Evolutionary conservation across 2,888 invertebrate species (phyloP), one percentile per base, ranked within the genome.

Genomic region (Chymomyza procnemis): DNA sequence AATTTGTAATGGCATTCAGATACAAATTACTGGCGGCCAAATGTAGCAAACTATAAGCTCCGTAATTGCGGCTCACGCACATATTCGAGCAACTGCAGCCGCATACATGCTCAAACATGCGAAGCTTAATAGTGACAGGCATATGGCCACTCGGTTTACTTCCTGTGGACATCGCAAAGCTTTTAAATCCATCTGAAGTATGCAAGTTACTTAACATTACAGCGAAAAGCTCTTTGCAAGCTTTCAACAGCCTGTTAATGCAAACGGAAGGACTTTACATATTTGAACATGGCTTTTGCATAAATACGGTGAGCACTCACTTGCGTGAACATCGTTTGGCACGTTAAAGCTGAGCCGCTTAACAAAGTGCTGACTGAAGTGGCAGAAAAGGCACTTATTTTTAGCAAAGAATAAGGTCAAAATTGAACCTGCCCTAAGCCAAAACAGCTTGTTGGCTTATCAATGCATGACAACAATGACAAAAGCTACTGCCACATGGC

Each of bases 91-190:
- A 41, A 41, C 34, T 41, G 34, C 34, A 41, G 12, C 9, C 34
- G 3, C 34, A 12, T 12, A 41, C 34, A 12, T 41, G 34, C 34
- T 12, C 12, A 41, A 9, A 41, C 34, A 41, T 12, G 18, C 18
- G 50, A 5, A 19, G 19, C 50, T 50, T 50, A 50, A 50, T 18
- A 18, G 6, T 50, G 50, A n/a, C 50, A 54, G 54, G 46, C n/a
- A 21, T 16, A 21, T 30, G 66, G 60, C 74, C 81, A 80, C 84
- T 50, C 50, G 18, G 50, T 21, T 21, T 21, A 14, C 22, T 76
- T 81, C 81, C 81, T 85, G 81, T 73, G 84, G 81, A 81, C 81
- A 81, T 59, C 70, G 67, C 61, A 81, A 81, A 81, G 81, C 81
- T 81, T 81, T 81, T 84, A 81, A 81, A 18, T 80, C 79, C 68